These are phyloP conservation scores for Trinectes maculatus DNA, from an alignment of 2,113 vertebrate genomes.

Conservation along the genomic window DNA sequence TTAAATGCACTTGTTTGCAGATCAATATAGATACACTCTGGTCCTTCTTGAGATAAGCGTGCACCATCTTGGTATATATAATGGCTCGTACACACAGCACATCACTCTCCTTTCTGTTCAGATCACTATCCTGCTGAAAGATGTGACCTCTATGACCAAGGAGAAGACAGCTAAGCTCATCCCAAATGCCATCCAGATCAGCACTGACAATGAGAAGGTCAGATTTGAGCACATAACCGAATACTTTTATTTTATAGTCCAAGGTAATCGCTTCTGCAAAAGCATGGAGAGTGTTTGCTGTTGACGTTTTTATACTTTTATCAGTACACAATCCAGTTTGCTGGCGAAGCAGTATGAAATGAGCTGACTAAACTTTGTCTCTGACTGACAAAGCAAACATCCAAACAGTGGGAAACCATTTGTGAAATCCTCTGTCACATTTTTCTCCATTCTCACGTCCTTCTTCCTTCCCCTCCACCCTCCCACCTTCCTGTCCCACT, in stretches of 20 bases:
- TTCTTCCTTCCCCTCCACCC: background rate
- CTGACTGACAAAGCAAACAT: slow-evolving; percentile 24
- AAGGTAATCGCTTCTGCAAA: background rate
- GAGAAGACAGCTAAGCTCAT: slow-evolving; percentile 94
- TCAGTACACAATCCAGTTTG: too few species aligned
- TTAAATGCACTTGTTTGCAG: slow-evolving; percentile 41
- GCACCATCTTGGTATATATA: too few species aligned
- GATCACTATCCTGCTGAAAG: slow-evolving; percentile 92
- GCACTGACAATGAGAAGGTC: slow-evolving; percentile 89
- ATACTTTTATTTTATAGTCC: background rate
- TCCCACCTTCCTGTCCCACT: background rate
- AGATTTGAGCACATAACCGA: background rate
- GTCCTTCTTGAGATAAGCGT: slow-evolving; percentile 23
- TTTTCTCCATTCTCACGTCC: slow-evolving; percentile 9
- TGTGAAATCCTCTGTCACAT: slow-evolving; percentile 9
- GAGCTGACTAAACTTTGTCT: slow-evolving; percentile 39
- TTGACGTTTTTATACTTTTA: background rate
- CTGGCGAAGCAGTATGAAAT: slow-evolving; percentile 33
- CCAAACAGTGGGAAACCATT: slow-evolving; percentile 9
- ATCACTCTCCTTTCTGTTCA: slow-evolving; percentile 36
- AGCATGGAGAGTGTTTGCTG: background rate
- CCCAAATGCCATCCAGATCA: slow-evolving; percentile 93
- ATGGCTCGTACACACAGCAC: background rate
- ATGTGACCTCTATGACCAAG: slow-evolving; percentile 89
- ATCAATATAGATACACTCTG: slow-evolving; percentile 37